A percentile compares a stretch with the other conserved stretches of the same genome.
These are phyloP conservation scores for Brachionus manjavacas DNA, from an alignment of 1,140 invertebrate species.

Conservation along the genomic window DNA sequence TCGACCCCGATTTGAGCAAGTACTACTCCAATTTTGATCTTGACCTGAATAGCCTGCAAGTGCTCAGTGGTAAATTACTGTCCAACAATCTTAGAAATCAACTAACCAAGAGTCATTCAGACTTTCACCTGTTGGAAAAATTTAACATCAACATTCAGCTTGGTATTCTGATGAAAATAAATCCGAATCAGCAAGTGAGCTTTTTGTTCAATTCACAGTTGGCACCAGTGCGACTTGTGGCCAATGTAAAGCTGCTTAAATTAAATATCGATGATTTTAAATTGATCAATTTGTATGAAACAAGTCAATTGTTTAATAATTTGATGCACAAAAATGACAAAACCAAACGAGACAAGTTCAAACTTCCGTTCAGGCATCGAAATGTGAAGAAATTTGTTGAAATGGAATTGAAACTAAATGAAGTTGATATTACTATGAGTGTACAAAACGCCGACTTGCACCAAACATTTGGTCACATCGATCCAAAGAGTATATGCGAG, in stretches of 20 bases:
- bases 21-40: constrained; percentile 40
- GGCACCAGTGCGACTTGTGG: background rate
- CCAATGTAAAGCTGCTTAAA: background rate
- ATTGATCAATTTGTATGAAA: constrained; percentile 10
- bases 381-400: background rate
- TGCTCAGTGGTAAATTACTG: constrained; percentile 47
- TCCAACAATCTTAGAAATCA: background rate
- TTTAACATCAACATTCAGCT: constrained; percentile 11
- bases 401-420: constrained; percentile 14
- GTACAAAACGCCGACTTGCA: background rate
- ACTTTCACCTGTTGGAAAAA: constrained; percentile 24
- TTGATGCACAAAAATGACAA: background rate
- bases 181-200: background rate
- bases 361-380: background rate
- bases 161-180: background rate
- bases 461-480: background rate
- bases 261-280: constrained; percentile 24
- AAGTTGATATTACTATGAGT: constrained; percentile 25
- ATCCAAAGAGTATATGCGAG: constrained; percentile 17
- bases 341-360: background rate
- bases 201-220: constrained; percentile 1
- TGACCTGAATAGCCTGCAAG: constrained; percentile 16
- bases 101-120: background rate
- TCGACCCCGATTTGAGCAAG: background rate
- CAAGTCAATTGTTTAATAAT: background rate